Conservation (phyloP, 2,113 vertebrate genomes). For the Takifugu flavidus region DNA sequence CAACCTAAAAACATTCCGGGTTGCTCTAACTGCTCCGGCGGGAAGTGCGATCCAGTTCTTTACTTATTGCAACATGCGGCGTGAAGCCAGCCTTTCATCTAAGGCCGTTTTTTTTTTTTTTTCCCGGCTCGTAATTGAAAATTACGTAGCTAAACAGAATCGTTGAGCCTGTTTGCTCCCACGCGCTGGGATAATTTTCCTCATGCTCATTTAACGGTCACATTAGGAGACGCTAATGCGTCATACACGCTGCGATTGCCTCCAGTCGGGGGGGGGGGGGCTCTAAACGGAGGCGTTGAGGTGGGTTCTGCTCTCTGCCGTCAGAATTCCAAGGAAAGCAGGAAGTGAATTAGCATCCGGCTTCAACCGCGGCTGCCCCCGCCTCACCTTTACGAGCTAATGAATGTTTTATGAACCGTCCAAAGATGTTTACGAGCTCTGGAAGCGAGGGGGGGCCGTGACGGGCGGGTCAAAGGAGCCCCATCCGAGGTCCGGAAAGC, state of each 20-base stretch:
- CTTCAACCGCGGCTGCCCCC: conserved; percentile 26
- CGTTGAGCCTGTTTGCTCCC: conserved; percentile 30
- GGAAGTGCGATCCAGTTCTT: conserved; percentile 27
- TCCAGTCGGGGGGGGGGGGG: conserved; percentile 7
- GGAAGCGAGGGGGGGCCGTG: conserved; percentile 8
- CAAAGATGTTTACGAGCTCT: conserved; percentile 81
- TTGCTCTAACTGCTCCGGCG: conserved; percentile 4
- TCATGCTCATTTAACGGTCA: conserved; percentile 5
- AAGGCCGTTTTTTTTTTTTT: conserved; percentile 24
- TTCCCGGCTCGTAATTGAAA: conserved; percentile 35
- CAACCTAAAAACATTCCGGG: background rate
- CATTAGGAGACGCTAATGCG: conserved; percentile 39
- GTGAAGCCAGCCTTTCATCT: conserved; percentile 37
- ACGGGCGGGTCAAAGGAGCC: conserved; percentile 8
- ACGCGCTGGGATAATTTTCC: conserved; percentile 17
- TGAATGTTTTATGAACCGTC: conserved; percentile 84
- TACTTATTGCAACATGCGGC: conserved; percentile 25
- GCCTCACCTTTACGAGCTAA: conserved; percentile 74
- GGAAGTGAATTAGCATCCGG: conserved; percentile 41
- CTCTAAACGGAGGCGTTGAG: too few relatives aligned
- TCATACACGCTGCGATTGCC: conserved; percentile 18
- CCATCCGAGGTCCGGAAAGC: conserved; percentile 28
- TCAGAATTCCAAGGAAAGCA: conserved; percentile 22
- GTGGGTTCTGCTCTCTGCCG: background rate
- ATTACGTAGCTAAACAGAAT: conserved; percentile 34